Evolutionary conservation across 2,113 vertebrate species (phyloP).

Genomic region (Taxidea taxus): DNA sequence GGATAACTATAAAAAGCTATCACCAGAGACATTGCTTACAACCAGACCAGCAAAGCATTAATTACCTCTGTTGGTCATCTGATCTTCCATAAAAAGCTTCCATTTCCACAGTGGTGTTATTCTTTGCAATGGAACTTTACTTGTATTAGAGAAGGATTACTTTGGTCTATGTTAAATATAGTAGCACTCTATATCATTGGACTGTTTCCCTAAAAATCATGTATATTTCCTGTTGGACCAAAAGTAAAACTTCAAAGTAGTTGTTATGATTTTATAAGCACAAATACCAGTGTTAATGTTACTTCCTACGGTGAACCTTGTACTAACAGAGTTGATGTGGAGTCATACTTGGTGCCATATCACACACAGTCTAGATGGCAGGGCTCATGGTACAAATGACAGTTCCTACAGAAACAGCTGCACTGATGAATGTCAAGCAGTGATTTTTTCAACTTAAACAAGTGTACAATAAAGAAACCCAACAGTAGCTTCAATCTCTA

Average conservation of each 20-base stretch:
- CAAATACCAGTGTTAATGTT: not conserved
- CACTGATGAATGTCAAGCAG: not conserved
- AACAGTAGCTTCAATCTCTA: not conserved
- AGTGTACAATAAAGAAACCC: not conserved
- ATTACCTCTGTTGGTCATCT: not conserved
- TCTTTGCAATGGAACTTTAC: not conserved
- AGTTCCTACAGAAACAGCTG: not conserved
- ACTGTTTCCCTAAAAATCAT: not conserved
- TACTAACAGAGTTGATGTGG: not conserved
- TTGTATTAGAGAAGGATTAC: not conserved
- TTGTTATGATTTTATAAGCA: not conserved
- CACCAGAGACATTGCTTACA: not conserved
- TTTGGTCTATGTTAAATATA: not conserved
- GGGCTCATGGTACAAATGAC: not conserved
- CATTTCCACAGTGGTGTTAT: not conserved
- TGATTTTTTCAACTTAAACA: slow-evolving; percentile 1
- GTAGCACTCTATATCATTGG: not conserved
- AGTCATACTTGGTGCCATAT: not conserved
- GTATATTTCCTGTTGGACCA: not conserved
- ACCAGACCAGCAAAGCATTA: not conserved
- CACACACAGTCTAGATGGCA: not conserved
- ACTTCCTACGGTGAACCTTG: not conserved
- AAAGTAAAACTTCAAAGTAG: not conserved
- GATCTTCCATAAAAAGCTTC: not conserved
- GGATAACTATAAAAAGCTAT: not conserved